These are phyloP conservation scores for Jordanella pulchra DNA, from an alignment of 2,797 vertebrate species.

Conservation along the genomic window DNA sequence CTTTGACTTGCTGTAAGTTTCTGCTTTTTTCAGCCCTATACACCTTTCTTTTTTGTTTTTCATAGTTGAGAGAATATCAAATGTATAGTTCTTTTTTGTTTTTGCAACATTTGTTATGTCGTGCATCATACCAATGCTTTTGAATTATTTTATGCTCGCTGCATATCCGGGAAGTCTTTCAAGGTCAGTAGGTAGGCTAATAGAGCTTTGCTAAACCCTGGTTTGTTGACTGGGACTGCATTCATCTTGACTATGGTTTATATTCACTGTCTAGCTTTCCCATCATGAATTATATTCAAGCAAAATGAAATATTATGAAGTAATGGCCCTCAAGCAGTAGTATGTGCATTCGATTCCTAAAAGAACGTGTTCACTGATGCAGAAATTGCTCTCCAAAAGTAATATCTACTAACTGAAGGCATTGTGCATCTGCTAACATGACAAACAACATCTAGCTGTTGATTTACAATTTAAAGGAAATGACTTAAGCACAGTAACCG, in stretches of 20 bases:
- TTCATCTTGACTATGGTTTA: background rate
- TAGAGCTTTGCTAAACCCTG: background rate
- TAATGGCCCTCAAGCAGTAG: background rate
- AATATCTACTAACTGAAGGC: constrained; percentile 24
- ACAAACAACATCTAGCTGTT: constrained; percentile 7
- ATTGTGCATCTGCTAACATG: constrained; percentile 21
- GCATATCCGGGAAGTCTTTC: background rate
- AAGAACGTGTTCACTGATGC: background rate
- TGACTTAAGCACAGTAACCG: constrained; percentile 1
- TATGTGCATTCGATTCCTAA: background rate
- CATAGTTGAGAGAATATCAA: background rate
- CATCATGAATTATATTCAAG: background rate
- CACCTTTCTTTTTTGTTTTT: background rate
- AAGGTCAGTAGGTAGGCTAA: background rate
- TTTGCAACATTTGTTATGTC: background rate
- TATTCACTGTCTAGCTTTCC: background rate
- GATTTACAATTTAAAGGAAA: constrained; percentile 13
- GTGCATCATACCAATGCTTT: no score
- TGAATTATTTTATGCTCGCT: no score
- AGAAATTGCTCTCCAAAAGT: constrained; percentile 10
- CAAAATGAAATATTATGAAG: background rate
- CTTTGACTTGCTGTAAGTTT: background rate
- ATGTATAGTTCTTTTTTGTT: no score
- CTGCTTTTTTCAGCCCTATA: no score
- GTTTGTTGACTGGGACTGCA: background rate